A percentile compares a stretch with the other conserved stretches of the same genome.
Evolutionary conservation across 2,888 invertebrate genomes (phyloP).

Genomic region (Phalangium opilio): DNA sequence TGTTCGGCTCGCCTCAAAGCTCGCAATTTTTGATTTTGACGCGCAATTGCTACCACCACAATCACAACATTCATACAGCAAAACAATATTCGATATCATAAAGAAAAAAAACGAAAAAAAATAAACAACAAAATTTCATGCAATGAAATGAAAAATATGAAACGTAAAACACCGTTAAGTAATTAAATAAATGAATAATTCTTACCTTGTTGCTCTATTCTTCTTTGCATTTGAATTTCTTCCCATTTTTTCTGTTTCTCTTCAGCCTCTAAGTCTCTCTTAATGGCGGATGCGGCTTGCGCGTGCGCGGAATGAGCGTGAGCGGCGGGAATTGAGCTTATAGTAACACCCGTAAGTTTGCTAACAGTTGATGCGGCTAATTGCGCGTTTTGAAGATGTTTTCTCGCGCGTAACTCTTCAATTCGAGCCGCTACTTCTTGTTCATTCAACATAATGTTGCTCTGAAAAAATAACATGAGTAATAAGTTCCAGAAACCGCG

Average conservation of each 20-base stretch:
- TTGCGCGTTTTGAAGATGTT: conserved; percentile 21
- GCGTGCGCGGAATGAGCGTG: background rate
- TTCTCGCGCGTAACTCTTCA: conserved; percentile 23
- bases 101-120: too few species aligned
- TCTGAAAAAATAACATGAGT: conserved; percentile 8
- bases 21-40: too few species aligned
- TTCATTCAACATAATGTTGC: conserved; percentile 23
- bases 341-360: background rate
- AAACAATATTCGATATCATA: too few species aligned
- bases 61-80: too few species aligned
- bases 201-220: conserved; percentile 30
- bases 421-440: conserved; percentile 23
- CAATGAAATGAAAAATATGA: background rate
- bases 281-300: background rate
- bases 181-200: background rate
- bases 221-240: conserved; percentile 28
- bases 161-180: conserved; percentile 1
- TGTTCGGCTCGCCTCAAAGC: too few species aligned
- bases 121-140: too few species aligned
- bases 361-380: conserved; percentile 6
- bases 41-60: too few species aligned
- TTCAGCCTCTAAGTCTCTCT: conserved; percentile 21
- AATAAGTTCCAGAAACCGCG: background rate
- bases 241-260: conserved; percentile 28
- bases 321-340: too few species aligned